Evolutionary conservation across 2,113 vertebrate species (phyloP).

Genomic region (Campylomormyrus numenius): DNA sequence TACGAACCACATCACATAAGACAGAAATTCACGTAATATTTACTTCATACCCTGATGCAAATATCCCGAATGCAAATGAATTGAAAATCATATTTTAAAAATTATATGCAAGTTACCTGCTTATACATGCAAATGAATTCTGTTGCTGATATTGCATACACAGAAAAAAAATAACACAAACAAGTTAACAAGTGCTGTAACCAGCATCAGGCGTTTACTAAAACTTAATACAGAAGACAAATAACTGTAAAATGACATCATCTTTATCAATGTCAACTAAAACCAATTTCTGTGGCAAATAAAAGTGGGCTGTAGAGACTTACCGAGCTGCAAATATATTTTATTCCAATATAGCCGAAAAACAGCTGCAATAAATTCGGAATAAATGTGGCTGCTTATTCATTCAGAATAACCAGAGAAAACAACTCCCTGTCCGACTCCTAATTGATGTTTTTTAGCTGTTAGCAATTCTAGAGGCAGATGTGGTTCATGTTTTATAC

Average conservation of each 20-base stretch:
- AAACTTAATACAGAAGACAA: neutral
- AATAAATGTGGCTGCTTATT: conserved; percentile 14
- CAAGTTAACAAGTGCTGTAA: neutral
- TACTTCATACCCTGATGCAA: neutral
- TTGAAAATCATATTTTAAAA: neutral
- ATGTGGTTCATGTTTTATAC: conserved; percentile 71
- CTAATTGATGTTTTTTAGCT: conserved; percentile 57
- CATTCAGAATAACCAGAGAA: conserved; percentile 27
- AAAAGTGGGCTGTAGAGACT: conserved; percentile 32
- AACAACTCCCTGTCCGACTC: conserved; percentile 35
- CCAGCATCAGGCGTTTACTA: neutral
- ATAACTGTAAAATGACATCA: neutral
- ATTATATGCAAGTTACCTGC: neutral
- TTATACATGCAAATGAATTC: neutral
- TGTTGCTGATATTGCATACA: neutral
- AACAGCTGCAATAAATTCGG: conserved; percentile 47
- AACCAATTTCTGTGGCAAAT: neutral
- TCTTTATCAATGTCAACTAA: neutral
- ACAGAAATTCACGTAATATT: neutral
- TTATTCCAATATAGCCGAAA: conserved; percentile 55
- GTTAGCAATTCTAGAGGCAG: conserved; percentile 54
- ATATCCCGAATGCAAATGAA: neutral
- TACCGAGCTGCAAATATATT: conserved; percentile 41
- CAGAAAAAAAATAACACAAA: neutral
- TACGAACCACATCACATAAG: neutral